Conservation (phyloP, 2,113 vertebrate species). For the Perccottus glenii region DNA sequence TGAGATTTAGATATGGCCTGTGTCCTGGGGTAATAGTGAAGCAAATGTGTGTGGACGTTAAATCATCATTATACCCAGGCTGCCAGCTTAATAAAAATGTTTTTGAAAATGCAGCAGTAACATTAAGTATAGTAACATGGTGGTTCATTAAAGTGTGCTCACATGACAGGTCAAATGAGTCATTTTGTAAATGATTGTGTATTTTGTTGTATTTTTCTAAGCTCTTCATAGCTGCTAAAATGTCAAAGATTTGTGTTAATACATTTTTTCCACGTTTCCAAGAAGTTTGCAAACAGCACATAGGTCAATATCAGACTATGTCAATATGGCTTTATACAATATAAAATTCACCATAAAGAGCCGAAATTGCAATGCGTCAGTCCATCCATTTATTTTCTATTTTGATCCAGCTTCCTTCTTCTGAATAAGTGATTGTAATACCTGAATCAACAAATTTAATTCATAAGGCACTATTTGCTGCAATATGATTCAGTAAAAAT, state of each 20-base stretch:
- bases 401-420: slow-evolving; percentile 15
- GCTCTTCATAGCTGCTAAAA: too few relatives aligned
- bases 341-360: slow-evolving; percentile 14
- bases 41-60: slow-evolving; percentile 34
- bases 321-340: slow-evolving; percentile 6
- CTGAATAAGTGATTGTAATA: slow-evolving; percentile 61
- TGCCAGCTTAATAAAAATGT: not conserved
- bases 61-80: not conserved
- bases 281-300: too few relatives aligned
- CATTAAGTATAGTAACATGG: not conserved
- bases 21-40: slow-evolving; percentile 67
- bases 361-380: slow-evolving; percentile 9
- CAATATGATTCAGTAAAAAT: slow-evolving; percentile 21
- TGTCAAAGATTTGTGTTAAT: too few relatives aligned
- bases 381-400: slow-evolving; percentile 51
- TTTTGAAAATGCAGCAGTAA: not conserved
- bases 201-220: too few relatives aligned
- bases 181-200: too few relatives aligned
- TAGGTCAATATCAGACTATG: not conserved
- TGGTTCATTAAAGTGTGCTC: too few relatives aligned
- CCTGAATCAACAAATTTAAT: slow-evolving; percentile 57
- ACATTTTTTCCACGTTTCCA: too few relatives aligned
- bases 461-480: slow-evolving; percentile 26
- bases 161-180: too few relatives aligned
- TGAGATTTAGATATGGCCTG: slow-evolving; percentile 53